Percentiles rank a stretch among this genome's conserved stretches.
Conservation (phyloP, 53 echinoderm and acorn worm species). For the Glandiceps talaboti region DNA sequence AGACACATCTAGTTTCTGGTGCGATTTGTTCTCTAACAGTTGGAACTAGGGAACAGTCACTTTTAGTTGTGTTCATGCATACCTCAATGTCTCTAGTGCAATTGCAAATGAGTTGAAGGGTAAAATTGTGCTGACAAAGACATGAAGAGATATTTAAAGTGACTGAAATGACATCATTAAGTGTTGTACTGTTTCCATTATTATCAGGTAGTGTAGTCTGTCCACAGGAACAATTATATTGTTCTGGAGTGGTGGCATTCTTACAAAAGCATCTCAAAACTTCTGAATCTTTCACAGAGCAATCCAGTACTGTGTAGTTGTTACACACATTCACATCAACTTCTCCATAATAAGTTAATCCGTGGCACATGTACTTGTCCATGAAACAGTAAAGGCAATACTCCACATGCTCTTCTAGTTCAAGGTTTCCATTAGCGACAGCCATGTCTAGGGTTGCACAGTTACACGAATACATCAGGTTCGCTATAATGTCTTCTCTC, state of each 20-base stretch:
- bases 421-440: background rate
- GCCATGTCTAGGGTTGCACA: slow-evolving; percentile 22
- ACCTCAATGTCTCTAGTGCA: background rate
- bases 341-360: slow-evolving; percentile 21
- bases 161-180: no score
- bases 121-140: no score
- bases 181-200: no score
- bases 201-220: background rate
- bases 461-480: slow-evolving; percentile 28
- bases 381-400: slow-evolving; percentile 15
- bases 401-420: slow-evolving; percentile 12
- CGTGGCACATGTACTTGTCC: slow-evolving; percentile 36
- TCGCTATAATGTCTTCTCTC: slow-evolving; percentile 14
- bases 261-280: background rate
- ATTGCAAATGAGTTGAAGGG: no score
- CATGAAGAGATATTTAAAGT: no score
- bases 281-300: background rate
- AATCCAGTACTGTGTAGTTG: background rate
- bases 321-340: background rate
- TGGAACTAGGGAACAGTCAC: background rate
- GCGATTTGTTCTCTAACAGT: background rate
- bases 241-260: background rate
- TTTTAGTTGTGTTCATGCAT: background rate
- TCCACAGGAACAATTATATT: background rate
- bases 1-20: background rate